Percentiles rank a stretch among this genome's conserved stretches.
phyloP scores from a whole-genome alignment of 2,113 vertebrate genomes.

The Aramus guarauna region DNA sequence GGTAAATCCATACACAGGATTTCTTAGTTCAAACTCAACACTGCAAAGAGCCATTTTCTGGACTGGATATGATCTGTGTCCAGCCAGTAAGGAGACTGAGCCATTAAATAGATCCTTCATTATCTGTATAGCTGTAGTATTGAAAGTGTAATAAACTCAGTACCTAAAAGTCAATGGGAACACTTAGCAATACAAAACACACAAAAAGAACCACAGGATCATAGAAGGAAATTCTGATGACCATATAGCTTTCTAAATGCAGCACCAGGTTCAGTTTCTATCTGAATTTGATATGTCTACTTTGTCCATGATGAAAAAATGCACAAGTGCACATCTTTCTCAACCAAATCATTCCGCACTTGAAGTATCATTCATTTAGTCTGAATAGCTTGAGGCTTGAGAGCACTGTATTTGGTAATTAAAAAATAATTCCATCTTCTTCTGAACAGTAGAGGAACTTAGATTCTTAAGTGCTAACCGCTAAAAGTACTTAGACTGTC shows the following conservation, averaged over 20 bases:
- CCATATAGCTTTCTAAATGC: neutral
- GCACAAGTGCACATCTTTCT: neutral
- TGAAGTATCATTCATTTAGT: neutral
- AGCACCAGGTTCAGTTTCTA: neutral
- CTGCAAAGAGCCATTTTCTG: neutral
- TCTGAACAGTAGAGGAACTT: neutral
- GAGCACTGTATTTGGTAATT: neutral
- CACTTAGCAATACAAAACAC: neutral
- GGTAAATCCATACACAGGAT: neutral
- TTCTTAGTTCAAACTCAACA: neutral
- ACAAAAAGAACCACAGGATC: neutral
- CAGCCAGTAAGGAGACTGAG: neutral
- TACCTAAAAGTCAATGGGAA: neutral
- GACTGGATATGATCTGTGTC: neutral
- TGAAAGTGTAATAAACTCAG: neutral
- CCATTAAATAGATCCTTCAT: neutral
- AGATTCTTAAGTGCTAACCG: neutral
- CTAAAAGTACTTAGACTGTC: neutral
- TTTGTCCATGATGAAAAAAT: neutral
- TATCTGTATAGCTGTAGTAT: neutral
- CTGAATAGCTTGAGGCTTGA: neutral
- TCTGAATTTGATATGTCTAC: neutral
- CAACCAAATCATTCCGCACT: neutral
- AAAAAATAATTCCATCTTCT: neutral
- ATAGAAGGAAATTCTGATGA: neutral